Conservation (phyloP, 2,888 invertebrate genomes). For the Bhutanitis thaidina region DNA sequence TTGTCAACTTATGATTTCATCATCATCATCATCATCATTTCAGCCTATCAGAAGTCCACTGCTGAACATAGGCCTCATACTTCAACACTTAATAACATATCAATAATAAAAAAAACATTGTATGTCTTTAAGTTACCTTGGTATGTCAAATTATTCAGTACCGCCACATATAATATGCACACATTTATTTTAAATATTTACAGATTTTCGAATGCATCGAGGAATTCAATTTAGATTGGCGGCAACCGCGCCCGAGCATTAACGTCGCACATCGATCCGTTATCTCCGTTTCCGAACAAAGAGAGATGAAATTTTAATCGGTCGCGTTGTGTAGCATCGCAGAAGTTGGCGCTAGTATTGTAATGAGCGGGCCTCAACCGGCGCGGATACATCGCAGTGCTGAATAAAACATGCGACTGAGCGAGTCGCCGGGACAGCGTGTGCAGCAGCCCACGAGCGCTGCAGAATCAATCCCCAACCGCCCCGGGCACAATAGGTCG, state of each 20-base stretch:
- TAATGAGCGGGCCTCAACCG: constrained; percentile 47
- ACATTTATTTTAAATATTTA: too few relatives aligned
- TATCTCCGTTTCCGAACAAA: constrained; percentile 64
- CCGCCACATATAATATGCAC: too few relatives aligned
- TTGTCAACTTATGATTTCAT: too few relatives aligned
- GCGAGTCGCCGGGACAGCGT: not conserved
- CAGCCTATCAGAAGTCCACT: too few relatives aligned
- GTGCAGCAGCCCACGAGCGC: not conserved
- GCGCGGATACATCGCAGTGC: constrained; percentile 25
- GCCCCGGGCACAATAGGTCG: not conserved
- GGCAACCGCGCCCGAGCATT: constrained; percentile 49
- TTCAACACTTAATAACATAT: too few relatives aligned
- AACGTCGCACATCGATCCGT: constrained; percentile 63
- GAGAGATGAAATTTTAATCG: constrained; percentile 77
- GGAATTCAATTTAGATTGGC: constrained; percentile 59
- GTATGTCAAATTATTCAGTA: too few relatives aligned
- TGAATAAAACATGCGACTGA: constrained; percentile 32
- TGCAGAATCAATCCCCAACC: not conserved
- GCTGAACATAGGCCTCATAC: too few relatives aligned
- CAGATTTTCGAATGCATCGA: constrained; percentile 25
- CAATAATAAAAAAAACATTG: too few relatives aligned
- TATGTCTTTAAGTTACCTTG: too few relatives aligned
- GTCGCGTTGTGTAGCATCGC: constrained; percentile 60
- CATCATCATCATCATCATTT: too few relatives aligned
- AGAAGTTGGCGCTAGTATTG: constrained; percentile 57